A percentile compares a stretch with the other conserved stretches of the same genome.
Evolutionary conservation across 2,797 vertebrate species (phyloP).

Genomic region (Gymnothorax reevesii): DNA sequence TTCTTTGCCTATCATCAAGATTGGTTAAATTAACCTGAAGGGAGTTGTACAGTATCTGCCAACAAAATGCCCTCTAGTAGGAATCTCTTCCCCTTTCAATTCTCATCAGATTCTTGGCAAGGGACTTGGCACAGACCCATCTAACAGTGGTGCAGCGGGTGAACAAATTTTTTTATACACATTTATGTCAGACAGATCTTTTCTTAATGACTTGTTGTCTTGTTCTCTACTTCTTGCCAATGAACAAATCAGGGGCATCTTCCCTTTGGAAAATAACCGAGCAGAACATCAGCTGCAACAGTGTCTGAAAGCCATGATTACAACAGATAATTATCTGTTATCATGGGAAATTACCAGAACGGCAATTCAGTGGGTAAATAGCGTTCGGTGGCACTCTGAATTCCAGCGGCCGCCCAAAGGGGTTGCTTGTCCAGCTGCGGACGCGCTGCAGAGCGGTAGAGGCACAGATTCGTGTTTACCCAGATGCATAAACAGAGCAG

Average conservation of each 20-base stretch:
- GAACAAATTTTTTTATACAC: neutral
- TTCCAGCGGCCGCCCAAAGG: neutral
- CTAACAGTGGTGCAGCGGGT: neutral
- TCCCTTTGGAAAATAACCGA: conserved; percentile 2
- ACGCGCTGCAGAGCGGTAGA: neutral
- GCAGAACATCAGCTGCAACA: neutral
- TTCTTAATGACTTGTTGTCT: conserved; percentile 11
- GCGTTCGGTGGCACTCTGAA: neutral
- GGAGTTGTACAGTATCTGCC: neutral
- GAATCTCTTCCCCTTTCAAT: neutral
- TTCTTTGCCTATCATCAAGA: neutral
- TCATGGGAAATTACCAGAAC: conserved; percentile 3
- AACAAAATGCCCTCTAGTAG: neutral
- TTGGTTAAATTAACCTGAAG: neutral
- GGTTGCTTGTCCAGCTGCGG: neutral
- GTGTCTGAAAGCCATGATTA: conserved; percentile 9
- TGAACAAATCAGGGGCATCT: neutral
- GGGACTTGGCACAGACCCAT: neutral
- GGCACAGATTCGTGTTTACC: neutral
- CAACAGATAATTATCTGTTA: conserved; percentile 18
- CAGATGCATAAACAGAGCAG: neutral
- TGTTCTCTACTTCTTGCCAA: neutral
- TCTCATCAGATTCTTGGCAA: neutral
- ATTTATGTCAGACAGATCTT: conserved; percentile 7
- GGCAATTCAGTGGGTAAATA: conserved; percentile 8